phyloP scores from a whole-genome alignment of 1,140 invertebrate genomes.

The Danaus melanippus region DNA sequence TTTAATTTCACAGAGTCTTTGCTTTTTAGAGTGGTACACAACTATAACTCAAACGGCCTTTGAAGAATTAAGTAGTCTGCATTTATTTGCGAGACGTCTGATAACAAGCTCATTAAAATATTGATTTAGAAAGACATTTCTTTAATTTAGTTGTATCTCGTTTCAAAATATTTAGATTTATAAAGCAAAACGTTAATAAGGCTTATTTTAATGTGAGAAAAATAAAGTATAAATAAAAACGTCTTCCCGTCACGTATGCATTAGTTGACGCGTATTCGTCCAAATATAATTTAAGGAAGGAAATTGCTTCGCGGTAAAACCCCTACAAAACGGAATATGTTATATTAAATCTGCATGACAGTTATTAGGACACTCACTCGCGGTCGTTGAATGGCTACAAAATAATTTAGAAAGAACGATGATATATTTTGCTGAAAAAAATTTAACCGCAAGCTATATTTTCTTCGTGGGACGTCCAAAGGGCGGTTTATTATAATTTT shows the following conservation, averaged over 20 bases:
- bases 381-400: conserved; percentile 13
- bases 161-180: no score
- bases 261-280: conserved; percentile 58
- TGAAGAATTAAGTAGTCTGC: conserved; percentile 18
- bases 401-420: conserved; percentile 12
- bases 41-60: conserved; percentile 19
- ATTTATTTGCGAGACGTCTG: conserved; percentile 19
- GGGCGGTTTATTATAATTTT: no score
- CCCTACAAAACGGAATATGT: conserved; percentile 56
- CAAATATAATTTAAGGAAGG: conserved; percentile 66
- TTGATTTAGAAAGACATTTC: conserved; percentile 7
- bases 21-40: conserved; percentile 10
- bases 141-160: no score
- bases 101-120: conserved; percentile 27
- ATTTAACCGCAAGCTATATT: neutral
- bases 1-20: conserved; percentile 11
- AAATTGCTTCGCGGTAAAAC: conserved; percentile 55
- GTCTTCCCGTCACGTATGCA: conserved; percentile 52
- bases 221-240: conserved; percentile 54
- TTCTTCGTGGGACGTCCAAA: neutral
- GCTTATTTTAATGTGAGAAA: conserved; percentile 3
- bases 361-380: conserved; percentile 36
- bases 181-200: no score
- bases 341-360: conserved; percentile 66
- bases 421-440: conserved; percentile 10